Base-by-base conservation (phyloP, 1,140 invertebrate genomes). In the Prorops nasuta region DNA sequence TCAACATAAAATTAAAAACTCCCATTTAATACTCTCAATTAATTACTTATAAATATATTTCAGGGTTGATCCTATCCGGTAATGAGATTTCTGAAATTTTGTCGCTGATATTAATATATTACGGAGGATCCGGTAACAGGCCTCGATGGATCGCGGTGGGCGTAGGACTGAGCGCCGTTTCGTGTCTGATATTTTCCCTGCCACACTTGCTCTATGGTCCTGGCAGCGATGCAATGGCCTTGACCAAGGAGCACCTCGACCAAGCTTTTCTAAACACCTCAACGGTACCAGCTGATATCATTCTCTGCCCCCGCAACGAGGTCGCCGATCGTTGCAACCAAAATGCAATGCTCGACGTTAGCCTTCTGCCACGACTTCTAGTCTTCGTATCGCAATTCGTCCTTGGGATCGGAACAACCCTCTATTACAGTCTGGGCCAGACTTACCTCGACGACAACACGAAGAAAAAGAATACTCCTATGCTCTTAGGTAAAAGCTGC, bases 11-110 rank as follows among this genome's bases (percentile, higher is more conserved):
- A n/a, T n/a, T n/a, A n/a, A n/a, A n/a, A n/a, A n/a, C n/a, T n/a
- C n/a, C n/a, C n/a, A n/a, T n/a, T n/a, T n/a, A n/a, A n/a, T n/a
- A n/a, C n/a, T n/a, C n/a, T n/a, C n/a, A n/a, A n/a, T n/a, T n/a
- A n/a, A n/a, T n/a, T n/a, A n/a, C n/a, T n/a, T n/a, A n/a, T n/a
- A n/a, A n/a, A n/a, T n/a, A n/a, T n/a, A n/a, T 70, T 69, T 14
- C 58, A 88, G 86, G 86, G 28, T 77, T 87, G 17, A 81, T 88
- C 36, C 70, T 87, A 7, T 86, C 84, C 37, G 85, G 86, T 17
- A 87, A 88, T 72, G 85, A 88, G 73, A 81, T 87, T 56, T 86
- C 84, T 44, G 84, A 87, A 69, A 84, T 86, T 49, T 53, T 87
- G 42, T 82, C 80, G 12, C 52, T 83, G 45, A 56, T 84, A 14